A percentile compares a stretch with the other conserved stretches of the same genome.
These are phyloP conservation scores for Tachina lurida DNA, from an alignment of 2,888 invertebrate genomes.

Conservation along the genomic window DNA sequence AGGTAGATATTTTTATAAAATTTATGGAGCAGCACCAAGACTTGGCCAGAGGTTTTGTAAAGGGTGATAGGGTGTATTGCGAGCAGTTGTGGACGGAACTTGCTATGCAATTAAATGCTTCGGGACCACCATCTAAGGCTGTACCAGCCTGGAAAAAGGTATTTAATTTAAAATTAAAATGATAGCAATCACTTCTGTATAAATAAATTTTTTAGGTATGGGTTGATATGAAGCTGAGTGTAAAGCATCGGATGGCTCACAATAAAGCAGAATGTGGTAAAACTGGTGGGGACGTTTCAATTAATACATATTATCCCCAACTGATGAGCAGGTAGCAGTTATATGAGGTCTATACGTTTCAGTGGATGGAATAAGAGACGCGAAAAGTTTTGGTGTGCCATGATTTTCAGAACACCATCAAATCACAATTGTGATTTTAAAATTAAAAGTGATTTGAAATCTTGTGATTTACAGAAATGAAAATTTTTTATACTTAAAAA, in stretches of 20 bases:
- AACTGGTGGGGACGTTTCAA: slow-evolving; percentile 28
- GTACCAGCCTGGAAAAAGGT: not conserved
- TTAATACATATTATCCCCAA: slow-evolving; percentile 19
- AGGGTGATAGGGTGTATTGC: not conserved
- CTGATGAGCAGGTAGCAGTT: slow-evolving; percentile 27
- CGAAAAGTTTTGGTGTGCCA: slow-evolving; percentile 28
- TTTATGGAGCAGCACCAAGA: slow-evolving; percentile 2
- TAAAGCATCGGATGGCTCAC: slow-evolving; percentile 26
- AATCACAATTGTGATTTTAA: no score
- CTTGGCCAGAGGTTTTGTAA: slow-evolving; percentile 2
- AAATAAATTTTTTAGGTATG: slow-evolving; percentile 8
- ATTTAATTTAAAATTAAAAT: not conserved
- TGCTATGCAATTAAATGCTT: not conserved
- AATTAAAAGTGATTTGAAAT: no score
- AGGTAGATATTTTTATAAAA: not conserved
- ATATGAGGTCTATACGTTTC: slow-evolving; percentile 25
- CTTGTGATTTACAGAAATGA: no score
- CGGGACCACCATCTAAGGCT: not conserved
- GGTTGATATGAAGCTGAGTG: slow-evolving; percentile 33
- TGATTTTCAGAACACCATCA: no score
- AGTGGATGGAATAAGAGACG: slow-evolving; percentile 2
- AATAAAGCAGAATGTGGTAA: slow-evolving; percentile 24
- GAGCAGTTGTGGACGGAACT: not conserved
- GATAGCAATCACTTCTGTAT: not conserved
- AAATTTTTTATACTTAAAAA: no score